Percentiles rank a stretch among this genome's conserved stretches.
Conservation (phyloP, 2,113 vertebrate genomes). For the Mirza zaza region DNA sequence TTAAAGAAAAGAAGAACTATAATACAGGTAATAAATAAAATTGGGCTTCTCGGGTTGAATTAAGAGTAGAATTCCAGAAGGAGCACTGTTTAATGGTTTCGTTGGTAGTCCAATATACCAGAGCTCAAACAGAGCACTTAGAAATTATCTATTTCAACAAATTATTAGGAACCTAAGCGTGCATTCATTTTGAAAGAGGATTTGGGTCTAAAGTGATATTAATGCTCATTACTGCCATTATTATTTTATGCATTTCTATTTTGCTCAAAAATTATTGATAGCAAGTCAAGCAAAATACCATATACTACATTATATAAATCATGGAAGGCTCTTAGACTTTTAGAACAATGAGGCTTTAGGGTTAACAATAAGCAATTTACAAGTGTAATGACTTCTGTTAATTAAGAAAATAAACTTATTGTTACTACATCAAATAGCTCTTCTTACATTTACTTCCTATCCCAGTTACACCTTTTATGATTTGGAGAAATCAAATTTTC, state of each 20-base stretch:
- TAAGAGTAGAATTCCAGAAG: background rate
- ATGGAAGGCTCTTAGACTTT: background rate
- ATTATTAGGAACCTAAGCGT: background rate
- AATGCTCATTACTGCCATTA: background rate
- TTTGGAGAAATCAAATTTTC: background rate
- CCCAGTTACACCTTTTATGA: background rate
- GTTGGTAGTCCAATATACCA: background rate
- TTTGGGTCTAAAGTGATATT: background rate
- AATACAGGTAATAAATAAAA: background rate
- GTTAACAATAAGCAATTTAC: background rate
- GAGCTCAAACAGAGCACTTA: background rate
- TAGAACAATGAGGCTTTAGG: background rate
- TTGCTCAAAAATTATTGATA: background rate
- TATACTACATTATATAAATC: background rate
- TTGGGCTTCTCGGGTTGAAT: background rate
- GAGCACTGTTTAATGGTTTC: background rate
- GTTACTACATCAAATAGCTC: background rate
- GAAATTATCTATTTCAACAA: background rate
- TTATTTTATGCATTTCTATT: background rate
- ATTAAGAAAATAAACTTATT: background rate
- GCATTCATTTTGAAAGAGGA: background rate
- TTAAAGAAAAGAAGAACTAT: background rate
- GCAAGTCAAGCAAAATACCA: background rate
- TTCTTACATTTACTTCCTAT: background rate
- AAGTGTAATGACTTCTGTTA: background rate